Conservation (phyloP, 1,140 invertebrate species). For the Drosophila pallidifrons region DNA sequence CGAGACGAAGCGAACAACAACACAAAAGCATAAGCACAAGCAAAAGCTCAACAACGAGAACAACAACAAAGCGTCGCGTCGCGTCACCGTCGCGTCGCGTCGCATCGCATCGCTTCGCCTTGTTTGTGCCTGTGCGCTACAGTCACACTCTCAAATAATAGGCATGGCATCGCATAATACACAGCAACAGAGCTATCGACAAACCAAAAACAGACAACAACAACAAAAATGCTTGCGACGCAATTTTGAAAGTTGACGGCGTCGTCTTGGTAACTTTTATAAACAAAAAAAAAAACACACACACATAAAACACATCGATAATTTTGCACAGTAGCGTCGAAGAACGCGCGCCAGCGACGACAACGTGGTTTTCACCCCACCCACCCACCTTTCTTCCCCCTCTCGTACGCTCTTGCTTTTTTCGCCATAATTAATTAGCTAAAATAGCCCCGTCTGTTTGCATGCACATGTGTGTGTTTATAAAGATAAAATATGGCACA, state of each 20-base stretch:
- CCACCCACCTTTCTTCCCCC: not conserved
- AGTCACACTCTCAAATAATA: slow-evolving; percentile 50
- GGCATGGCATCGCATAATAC: slow-evolving; percentile 8
- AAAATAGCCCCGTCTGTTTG: slow-evolving; percentile 38
- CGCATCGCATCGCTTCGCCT: slow-evolving; percentile 7
- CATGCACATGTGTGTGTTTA: not conserved
- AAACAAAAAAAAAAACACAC: slow-evolving; percentile 33
- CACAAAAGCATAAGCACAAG: slow-evolving; percentile 35
- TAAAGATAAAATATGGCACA: slow-evolving; percentile 25
- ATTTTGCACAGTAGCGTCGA: slow-evolving; percentile 56
- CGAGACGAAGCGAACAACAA: slow-evolving; percentile 42
- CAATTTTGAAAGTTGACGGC: slow-evolving; percentile 71
- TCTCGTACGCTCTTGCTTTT: slow-evolving; percentile 6
- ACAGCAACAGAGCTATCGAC: slow-evolving; percentile 16
- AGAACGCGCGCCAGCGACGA: slow-evolving; percentile 18
- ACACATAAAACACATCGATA: slow-evolving; percentile 38
- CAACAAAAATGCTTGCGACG: slow-evolving; percentile 62
- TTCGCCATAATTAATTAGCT: slow-evolving; percentile 70
- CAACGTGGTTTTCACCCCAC: slow-evolving; percentile 38
- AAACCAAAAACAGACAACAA: slow-evolving; percentile 1
- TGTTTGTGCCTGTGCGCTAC: not conserved
- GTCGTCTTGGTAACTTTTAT: slow-evolving; percentile 77
- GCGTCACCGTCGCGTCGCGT: not conserved
- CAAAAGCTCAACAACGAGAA: slow-evolving; percentile 29
- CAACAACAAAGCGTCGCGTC: slow-evolving; percentile 30